These are phyloP conservation scores for Drosophila recens DNA, from an alignment of 2,888 invertebrate species.

Conservation along the genomic window DNA sequence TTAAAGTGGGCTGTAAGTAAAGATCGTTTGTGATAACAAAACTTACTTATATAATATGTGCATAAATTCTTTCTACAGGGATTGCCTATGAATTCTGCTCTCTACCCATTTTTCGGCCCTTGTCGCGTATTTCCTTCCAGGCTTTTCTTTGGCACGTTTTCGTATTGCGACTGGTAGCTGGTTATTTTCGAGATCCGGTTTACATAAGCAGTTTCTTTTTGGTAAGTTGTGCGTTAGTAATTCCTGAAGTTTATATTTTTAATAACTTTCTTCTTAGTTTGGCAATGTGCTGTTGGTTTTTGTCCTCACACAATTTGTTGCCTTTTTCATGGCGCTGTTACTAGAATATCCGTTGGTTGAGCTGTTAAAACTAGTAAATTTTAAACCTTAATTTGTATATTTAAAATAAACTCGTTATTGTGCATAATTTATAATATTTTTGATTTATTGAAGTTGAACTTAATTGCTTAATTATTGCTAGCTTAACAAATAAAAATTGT, in stretches of 20 bases:
- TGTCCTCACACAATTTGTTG: constrained; percentile 64
- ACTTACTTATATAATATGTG: no score
- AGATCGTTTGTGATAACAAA: accelerated
- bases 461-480: no score
- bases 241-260: neutral
- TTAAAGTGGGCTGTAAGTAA: constrained; percentile 82
- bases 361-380: constrained; percentile 37
- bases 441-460: no score
- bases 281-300: constrained; percentile 58
- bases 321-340: constrained; percentile 70
- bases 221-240: constrained; percentile 57
- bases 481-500: no score
- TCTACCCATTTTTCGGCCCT: constrained; percentile 67
- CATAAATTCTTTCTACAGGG: constrained; percentile 51
- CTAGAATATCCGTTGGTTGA: constrained; percentile 77
- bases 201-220: constrained; percentile 68
- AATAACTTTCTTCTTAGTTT: constrained; percentile 35
- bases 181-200: constrained; percentile 71
- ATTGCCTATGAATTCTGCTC: constrained; percentile 70
- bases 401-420: no score
- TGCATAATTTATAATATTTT: no score
- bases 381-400: no score
- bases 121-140: constrained; percentile 82
- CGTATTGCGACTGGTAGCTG: constrained; percentile 64
- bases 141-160: constrained; percentile 81